Evolutionary conservation across 2,888 invertebrate species (phyloP), one percentile per base, ranked within the genome.

Genomic region (Mayetiola destructor): DNA sequence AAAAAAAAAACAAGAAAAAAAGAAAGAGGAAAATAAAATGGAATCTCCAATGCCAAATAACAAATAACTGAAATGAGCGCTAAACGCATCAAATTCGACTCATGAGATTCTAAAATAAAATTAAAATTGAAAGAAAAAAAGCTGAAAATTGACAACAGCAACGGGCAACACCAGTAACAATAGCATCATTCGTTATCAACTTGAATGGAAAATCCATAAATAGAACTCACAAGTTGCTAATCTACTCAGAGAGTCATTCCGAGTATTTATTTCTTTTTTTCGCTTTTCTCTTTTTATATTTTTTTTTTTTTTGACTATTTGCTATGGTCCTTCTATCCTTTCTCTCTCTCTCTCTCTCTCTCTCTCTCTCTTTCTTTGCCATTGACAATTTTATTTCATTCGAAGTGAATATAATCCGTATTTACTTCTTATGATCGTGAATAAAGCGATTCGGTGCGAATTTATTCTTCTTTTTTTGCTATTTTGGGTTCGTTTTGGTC

Each of bases 221-320:
- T 48, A 27, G 48, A 48, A 48, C 48, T 48, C 48, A 48, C 48
- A 48, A 48, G 48, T 48, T 48, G 48, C 48, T 48, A 48, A 48
- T 48, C 48, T 48, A 48, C 48, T 48, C 27, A 27, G 27, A 48
- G 48, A 48, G n/a, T n/a, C n/a, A n/a, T n/a, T n/a, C 27, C 27
- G 48, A 48, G 48, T 48, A 27, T 27, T 48, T 48, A 27, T 27
- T 48, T 48, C 48, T 21, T 42, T 27, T 48, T 27, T 27, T 9
- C 29, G 27, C n/a, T 3, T 27, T 48, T 48, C 27, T 48, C 23
- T 18, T n/a, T n/a, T n/a, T n/a, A n/a, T n/a, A n/a, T n/a, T n/a
- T n/a, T n/a, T n/a, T n/a, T n/a, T n/a, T n/a, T n/a, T n/a, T n/a
- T n/a, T n/a, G n/a, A n/a, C n/a, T n/a, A n/a, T n/a, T n/a, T n/a